Evolutionary conservation across 2,113 vertebrate species (phyloP), one percentile per base, ranked within the genome.

Genomic region (Noturus placidus): DNA sequence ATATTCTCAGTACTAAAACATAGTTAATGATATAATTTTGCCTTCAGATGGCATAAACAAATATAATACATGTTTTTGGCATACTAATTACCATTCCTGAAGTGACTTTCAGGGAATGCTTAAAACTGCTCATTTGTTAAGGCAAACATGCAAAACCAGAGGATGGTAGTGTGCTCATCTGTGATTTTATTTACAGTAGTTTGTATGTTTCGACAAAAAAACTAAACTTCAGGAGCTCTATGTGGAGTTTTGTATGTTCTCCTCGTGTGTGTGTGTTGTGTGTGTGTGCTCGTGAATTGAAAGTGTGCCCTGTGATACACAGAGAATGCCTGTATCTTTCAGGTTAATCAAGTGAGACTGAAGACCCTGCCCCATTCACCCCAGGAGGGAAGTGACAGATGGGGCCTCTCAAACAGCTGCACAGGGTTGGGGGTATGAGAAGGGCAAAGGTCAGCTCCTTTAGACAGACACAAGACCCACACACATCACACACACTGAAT

Each of bases 341-440:
- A 54, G 78, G 42, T 33, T 87, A 87, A 89, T 90, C 83, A 89
- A 88, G 69, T 89, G 72, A 88, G 59, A 86, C 74, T 56, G 76
- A 20, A 59, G 19, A 54, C 72, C 87, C 30, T 74, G 63, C 86
- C 50, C 85, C 78, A 7, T 57, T 30, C 70, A 91, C 91, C 93
- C 92, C 92, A 89, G 94, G 91, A 94, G 93, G 93, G 93, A 93
- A 92, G 87, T 91, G 89, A 94, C 95, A 96, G 95, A 95, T 96
- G 95, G 94, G 91, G 91, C 91, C 92, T 90, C 72, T 67, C 86
- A 90, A 91, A 93, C 95, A 96, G 94, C 95, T 95, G 95, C 92
- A 90, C 17, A 83, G 80, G 74, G 61, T 50, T 30, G 50, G 50
- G 63, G 88, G 92, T 92, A 56, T 54, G 27, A 91, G 91, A 69